A percentile compares a stretch with the other conserved stretches of the same genome.
phyloP scores from a whole-genome alignment of 2,113 vertebrate genomes.

The Rhodinocichla rosea region DNA sequence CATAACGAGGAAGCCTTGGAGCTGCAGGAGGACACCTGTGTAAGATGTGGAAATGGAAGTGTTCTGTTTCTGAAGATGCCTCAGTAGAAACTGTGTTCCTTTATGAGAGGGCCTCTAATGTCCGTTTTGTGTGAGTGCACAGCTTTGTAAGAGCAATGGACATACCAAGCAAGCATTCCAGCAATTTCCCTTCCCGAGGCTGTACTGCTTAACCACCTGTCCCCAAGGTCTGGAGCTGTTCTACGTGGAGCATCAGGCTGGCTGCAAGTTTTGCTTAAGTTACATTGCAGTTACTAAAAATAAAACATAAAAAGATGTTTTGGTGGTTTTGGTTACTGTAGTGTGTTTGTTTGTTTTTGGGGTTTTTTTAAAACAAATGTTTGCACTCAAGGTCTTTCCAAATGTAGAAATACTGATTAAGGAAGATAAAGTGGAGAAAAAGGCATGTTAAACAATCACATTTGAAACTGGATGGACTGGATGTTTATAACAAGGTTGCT shows the following conservation, averaged over 20 bases:
- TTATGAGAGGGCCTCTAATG: neutral
- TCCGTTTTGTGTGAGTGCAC: neutral
- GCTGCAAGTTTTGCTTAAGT: neutral
- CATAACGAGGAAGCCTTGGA: rapidly evolving
- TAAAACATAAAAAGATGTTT: neutral
- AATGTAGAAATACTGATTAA: neutral
- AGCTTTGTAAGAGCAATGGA: neutral
- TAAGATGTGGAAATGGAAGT: neutral
- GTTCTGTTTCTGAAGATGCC: neutral
- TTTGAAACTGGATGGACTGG: neutral
- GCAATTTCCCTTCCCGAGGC: rapidly evolving
- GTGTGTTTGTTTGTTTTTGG: too few relatives aligned
- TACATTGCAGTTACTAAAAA: neutral
- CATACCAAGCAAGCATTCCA: neutral
- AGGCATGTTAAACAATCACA: neutral
- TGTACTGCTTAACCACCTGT: neutral
- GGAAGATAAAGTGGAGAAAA: neutral
- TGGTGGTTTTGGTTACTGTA: neutral
- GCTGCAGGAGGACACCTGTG: neutral
- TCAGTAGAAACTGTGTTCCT: neutral
- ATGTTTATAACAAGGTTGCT: neutral
- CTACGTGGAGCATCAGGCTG: neutral
- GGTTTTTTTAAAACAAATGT: neutral
- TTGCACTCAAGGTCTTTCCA: neutral
- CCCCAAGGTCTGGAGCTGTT: neutral